Conservation (phyloP, 2,113 vertebrate genomes). For the Toxotes chatareus region DNA sequence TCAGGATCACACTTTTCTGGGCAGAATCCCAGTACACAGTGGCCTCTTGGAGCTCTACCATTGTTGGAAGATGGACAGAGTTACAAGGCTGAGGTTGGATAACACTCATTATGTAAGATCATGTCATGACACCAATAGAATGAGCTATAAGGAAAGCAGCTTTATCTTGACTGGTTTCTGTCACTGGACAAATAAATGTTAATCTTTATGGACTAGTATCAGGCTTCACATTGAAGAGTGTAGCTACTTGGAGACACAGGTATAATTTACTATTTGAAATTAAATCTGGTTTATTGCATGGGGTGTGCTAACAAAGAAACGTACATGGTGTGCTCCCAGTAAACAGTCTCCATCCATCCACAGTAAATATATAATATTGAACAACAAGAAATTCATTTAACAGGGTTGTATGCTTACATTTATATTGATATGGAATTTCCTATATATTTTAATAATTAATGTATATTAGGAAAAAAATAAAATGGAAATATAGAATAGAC, state of each 20-base stretch:
- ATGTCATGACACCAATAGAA: slow-evolving; percentile 37
- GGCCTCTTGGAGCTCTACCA: slow-evolving; percentile 80
- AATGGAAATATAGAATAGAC: background rate
- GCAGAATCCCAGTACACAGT: slow-evolving; percentile 87
- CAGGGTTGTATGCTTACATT: background rate
- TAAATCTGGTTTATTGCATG: background rate
- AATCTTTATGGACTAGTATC: background rate
- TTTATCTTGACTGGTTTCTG: background rate
- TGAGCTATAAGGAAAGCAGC: background rate
- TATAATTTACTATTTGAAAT: background rate
- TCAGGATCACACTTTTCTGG: slow-evolving; percentile 84
- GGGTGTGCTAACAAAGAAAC: too few species aligned
- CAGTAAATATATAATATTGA: background rate
- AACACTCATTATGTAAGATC: slow-evolving; percentile 73
- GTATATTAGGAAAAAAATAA: background rate
- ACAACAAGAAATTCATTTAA: background rate
- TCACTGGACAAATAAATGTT: background rate
- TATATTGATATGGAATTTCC: background rate
- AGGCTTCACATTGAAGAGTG: background rate
- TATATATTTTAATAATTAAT: background rate
- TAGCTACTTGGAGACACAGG: background rate
- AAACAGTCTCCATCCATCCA: background rate
- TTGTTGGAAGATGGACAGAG: slow-evolving; percentile 50
- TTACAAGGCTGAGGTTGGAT: slow-evolving; percentile 66
- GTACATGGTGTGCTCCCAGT: background rate